Base-by-base conservation (phyloP, 2,888 invertebrate genomes). In the Lepidochrysops patricia region DNA sequence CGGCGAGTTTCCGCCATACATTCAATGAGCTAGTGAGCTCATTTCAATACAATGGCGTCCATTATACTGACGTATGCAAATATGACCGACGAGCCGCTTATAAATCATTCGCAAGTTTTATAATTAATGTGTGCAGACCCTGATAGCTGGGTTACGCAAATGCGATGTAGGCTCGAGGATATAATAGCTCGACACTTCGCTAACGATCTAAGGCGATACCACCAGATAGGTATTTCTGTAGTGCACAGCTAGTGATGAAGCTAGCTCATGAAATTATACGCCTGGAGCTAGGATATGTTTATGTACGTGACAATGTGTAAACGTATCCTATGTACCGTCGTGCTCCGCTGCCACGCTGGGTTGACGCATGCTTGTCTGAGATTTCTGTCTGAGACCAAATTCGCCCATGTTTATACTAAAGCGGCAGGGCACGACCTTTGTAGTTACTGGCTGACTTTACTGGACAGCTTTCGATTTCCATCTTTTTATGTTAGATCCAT, bases 31-130 rank as follows among this genome's bases (percentile, higher is more conserved):
- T 50, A 19, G 43, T 9, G 19, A 19, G 43, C 50, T 50, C 50
- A 50, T 50, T 50, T 50, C 13, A 50, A 50, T 50, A 50, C 50
- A 50, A 50, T 50, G 50, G 25, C 50, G 29, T 7, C 4, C 29
- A 4, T 4, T 7, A 5, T 6, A 26, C 26, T n/a, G 26, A 49
- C 50, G 50, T 13, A 13, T 26, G 26, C 50, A 26, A 50, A 50
- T 25, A 50, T 50, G 19, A n/a, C 50, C 23, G 4, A 25, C 49
- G 49, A 49, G 25, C 49, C 3, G 12, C 50, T 26, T 6, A n/a
- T 26, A 50, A 50, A 50, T 50, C 25, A 50, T 25, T 26, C 25
- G 26, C 49, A 19, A 9, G 15, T 19, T 4, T 43, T 1, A 19
- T 43, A 43, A 43, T 43, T 9, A 43, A 23, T 43, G 9, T 19